phyloP scores from a whole-genome alignment of 2,797 vertebrate species.

The Tangara arthus region DNA sequence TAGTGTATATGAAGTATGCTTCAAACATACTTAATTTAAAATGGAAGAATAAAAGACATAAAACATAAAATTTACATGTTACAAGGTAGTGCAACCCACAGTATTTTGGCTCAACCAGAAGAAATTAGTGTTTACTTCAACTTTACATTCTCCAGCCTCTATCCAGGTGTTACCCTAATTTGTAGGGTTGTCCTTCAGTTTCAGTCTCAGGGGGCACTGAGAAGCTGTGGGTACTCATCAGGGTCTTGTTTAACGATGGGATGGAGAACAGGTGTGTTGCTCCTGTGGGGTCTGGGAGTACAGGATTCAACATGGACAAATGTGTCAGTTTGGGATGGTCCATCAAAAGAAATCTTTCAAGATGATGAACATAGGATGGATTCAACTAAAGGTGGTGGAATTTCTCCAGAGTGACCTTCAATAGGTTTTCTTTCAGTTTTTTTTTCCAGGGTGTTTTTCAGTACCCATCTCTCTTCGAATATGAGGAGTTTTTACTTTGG shows the following conservation, averaged over 20 bases:
- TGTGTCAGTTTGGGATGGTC: background rate
- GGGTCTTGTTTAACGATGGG: background rate
- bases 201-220: background rate
- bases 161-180: background rate
- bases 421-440: background rate
- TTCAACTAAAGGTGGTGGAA: background rate
- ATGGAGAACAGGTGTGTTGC: background rate
- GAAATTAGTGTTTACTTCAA: background rate
- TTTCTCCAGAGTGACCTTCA: background rate
- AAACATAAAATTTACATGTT: background rate
- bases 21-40: background rate
- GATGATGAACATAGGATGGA: background rate
- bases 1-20: background rate
- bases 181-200: background rate
- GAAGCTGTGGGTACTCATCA: background rate
- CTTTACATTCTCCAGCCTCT: background rate
- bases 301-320: background rate
- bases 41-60: background rate
- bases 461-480: background rate
- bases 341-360: background rate
- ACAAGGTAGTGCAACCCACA: background rate
- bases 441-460: background rate
- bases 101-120: background rate
- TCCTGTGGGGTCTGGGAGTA: rapidly evolving
- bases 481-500: background rate